Percentiles rank a stretch among this genome's conserved stretches.
phyloP scores from a whole-genome alignment of 2,888 invertebrate genomes.

The Scaptomyza caliginosa region DNA sequence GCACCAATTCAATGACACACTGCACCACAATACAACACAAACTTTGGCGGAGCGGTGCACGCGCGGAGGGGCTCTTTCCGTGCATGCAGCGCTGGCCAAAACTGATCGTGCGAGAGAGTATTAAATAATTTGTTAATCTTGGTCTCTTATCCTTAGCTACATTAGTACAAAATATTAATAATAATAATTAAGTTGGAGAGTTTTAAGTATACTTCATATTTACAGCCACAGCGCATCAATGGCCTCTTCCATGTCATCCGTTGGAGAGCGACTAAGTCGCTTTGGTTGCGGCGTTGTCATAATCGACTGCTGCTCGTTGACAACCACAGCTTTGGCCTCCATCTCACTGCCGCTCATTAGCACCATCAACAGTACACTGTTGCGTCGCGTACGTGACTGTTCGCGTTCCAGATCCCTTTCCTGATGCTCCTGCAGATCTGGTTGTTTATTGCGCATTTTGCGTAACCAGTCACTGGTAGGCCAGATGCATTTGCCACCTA shows the following conservation, averaged over 20 bases:
- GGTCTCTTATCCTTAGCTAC: conserved; percentile 26
- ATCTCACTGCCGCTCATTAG: conserved; percentile 65
- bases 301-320: conserved; percentile 57
- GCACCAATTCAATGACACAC: conserved; percentile 12
- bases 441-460: conserved; percentile 60
- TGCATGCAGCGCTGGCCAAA: conserved; percentile 54
- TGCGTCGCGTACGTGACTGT: conserved; percentile 39
- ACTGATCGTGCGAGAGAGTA: conserved; percentile 23
- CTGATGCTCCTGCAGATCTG: conserved; percentile 9
- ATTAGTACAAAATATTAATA: neutral
- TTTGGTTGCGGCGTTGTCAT: conserved; percentile 32
- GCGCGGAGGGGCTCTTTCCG: conserved; percentile 54
- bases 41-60: conserved; percentile 38
- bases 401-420: conserved; percentile 21
- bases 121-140: conserved; percentile 29
- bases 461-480: conserved; percentile 73
- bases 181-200: neutral
- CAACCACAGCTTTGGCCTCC: conserved; percentile 70
- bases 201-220: conserved; percentile 10
- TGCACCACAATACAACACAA: neutral
- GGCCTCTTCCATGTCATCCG: conserved; percentile 66
- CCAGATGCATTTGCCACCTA: conserved; percentile 65
- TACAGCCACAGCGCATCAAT: conserved; percentile 69
- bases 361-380: conserved; percentile 66
- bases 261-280: conserved; percentile 35